Evolutionary conservation across 2,113 vertebrate genomes (phyloP).

Genomic region (Copsychus sechellarum): DNA sequence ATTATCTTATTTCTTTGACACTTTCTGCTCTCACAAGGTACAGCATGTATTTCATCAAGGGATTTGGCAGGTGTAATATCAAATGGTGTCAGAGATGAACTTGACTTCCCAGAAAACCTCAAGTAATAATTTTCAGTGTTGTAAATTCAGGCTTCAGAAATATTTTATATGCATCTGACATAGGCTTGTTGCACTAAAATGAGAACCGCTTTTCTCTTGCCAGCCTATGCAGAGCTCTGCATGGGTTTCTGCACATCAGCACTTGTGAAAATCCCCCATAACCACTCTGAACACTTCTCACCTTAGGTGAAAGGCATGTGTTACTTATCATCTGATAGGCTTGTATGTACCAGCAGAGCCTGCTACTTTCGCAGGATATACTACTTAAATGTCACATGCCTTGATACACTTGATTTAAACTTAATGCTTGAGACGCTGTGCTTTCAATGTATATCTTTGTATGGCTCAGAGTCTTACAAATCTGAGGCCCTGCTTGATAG

Average conservation of each 20-base stretch:
- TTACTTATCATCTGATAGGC: neutral
- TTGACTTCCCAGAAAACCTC: neutral
- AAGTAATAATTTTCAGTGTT: neutral
- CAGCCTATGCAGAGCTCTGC: neutral
- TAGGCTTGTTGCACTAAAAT: neutral
- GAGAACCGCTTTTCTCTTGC: neutral
- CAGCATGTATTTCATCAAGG: neutral
- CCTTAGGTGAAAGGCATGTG: neutral
- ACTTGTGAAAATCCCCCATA: neutral
- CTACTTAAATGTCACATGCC: neutral
- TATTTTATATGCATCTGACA: neutral
- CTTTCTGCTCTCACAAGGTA: neutral
- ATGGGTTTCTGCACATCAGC: neutral
- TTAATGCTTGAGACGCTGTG: neutral
- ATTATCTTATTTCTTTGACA: neutral
- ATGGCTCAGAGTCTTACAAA: neutral
- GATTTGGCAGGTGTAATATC: neutral
- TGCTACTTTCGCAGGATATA: neutral
- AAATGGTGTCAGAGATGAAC: neutral
- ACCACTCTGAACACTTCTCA: neutral
- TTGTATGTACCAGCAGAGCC: neutral
- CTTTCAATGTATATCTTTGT: neutral
- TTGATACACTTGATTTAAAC: neutral
- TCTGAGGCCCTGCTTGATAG: neutral
- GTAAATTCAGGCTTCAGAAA: neutral